These are phyloP conservation scores for Enteromius viviparus DNA, from an alignment of 2,797 vertebrate species.

Conservation along the genomic window DNA sequence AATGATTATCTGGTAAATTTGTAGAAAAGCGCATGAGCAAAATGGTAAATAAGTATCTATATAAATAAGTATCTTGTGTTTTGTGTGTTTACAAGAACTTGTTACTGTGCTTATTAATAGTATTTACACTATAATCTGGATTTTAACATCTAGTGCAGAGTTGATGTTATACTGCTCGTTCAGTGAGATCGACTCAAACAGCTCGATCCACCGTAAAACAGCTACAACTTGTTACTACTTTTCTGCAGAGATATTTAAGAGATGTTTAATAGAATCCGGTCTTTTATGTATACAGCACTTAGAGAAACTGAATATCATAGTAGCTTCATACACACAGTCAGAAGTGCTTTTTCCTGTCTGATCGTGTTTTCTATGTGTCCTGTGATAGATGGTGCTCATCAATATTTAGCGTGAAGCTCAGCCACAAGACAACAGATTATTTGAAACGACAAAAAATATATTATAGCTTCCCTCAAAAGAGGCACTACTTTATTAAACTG, in stretches of 20 bases:
- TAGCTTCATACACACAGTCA: not conserved
- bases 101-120: no score
- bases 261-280: not conserved
- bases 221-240: not conserved
- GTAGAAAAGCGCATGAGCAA: no score
- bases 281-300: not conserved
- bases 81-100: no score
- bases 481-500: constrained; percentile 18
- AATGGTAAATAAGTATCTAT: no score
- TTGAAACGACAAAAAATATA: constrained; percentile 2
- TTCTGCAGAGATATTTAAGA: not conserved
- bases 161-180: no score
- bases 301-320: not conserved
- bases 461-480: constrained; percentile 12
- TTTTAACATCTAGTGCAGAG: no score
- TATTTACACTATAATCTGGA: no score
- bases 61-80: no score
- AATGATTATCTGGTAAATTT: no score
- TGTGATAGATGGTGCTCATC: constrained; percentile 15
- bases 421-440: not conserved
- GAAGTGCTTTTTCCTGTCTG: not conserved
- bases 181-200: no score
- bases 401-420: constrained; percentile 23
- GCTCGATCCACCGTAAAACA: no score
- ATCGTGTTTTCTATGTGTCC: not conserved